These are phyloP conservation scores for Anoura caudifer DNA, from an alignment of 2,113 vertebrate genomes.

Conservation along the genomic window DNA sequence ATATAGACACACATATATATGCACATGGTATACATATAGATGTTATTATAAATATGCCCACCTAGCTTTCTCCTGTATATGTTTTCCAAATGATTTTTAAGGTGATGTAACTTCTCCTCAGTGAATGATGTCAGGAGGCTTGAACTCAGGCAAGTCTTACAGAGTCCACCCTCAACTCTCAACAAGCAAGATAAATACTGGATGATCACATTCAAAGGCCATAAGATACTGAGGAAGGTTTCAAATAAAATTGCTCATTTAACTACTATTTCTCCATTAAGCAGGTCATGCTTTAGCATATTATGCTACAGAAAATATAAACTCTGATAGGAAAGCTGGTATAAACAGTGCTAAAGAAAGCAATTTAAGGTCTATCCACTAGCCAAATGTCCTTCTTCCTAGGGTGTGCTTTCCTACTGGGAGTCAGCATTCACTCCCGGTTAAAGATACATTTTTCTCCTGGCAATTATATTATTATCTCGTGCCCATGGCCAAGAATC, in stretches of 20 bases:
- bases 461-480: neutral
- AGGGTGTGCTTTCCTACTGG: neutral
- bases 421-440: neutral
- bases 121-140: neutral
- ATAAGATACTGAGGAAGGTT: neutral
- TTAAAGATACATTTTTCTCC: neutral
- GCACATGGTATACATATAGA: neutral
- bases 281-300: neutral
- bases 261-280: neutral
- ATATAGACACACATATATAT: neutral
- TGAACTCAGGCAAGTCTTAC: neutral
- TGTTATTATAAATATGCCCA: neutral
- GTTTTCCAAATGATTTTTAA: conserved; percentile 20
- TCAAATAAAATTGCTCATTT: neutral
- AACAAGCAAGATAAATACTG: neutral
- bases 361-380: neutral
- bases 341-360: neutral
- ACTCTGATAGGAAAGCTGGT: neutral
- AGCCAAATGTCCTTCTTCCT: neutral
- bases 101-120: neutral
- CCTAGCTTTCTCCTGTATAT: neutral
- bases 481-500: neutral
- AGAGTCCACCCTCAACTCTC: neutral
- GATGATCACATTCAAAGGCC: neutral
- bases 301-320: neutral